Evolutionary conservation across 2,113 vertebrate genomes (phyloP), one percentile per base, ranked within the genome.

Genomic region (Sapayoa aenigma): DNA sequence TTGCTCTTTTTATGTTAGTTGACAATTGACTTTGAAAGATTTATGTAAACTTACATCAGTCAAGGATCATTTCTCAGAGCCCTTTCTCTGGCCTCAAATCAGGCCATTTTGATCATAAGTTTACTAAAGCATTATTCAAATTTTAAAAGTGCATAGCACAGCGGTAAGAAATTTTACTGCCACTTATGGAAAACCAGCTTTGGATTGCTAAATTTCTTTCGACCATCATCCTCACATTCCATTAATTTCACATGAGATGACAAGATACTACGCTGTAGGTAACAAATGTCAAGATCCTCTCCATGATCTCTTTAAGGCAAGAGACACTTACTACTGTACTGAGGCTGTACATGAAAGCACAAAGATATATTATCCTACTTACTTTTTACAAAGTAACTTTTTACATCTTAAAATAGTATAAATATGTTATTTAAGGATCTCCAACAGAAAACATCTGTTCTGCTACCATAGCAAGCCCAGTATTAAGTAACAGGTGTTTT

Each of bases 1-100:
- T 83, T 93, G 47, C 55, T 83, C 35, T 92, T 95, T 93, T 95
- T 56, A 92, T 47, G 55, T 84, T 69, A 86, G 42, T 59, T 84
- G 42, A 80, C 75, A 74, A 69, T 59, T 62, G 73, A 42, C 46
- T 95, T 69, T 20, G 21, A 79, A 93, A 94, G 39, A 66, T 73
- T 85, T 73, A 85, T 42, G n/a, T 47, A 53, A 85, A 49, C 10
- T 60, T 85, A 59, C 9, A 66, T 55, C 39, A 59, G 16, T n/a
- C 49, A 82, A 88, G 53, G 58, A 79, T 62, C 3, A 49, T 72
- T 93, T 58, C 13, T 76, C 41, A 27, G 16, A 79, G 18, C 31
- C 23, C 50, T 37, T 91, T 71, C 27, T 66, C 17, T 53, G 58
- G 23, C 23, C 55, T 59, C 66, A 79, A 68, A 77, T 56, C 13